Evolutionary conservation across 2,113 vertebrate genomes (phyloP), one percentile per base, ranked within the genome.

Genomic region (Triplophysa rosa): DNA sequence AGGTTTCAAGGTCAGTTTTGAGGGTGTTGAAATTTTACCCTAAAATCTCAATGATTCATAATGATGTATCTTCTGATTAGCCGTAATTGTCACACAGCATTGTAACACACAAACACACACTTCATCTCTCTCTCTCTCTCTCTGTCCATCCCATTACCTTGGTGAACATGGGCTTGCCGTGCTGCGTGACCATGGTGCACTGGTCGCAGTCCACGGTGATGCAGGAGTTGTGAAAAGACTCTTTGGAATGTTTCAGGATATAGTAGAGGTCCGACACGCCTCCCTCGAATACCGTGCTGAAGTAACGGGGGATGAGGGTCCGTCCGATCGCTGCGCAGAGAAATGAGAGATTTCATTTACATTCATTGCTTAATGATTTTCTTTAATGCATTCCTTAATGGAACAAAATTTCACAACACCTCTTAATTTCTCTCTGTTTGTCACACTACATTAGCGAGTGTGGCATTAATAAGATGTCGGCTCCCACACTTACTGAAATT

Each of bases 121-220:
- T n/a, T n/a, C n/a, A 19, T 58, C 54, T 58, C 8, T 58, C 54
- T 19, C 8, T 58, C 54, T 19, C 19, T 58, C 13, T 52, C 2
- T 52, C 45, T 49, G 2, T 56, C 17, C 7, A 56, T n/a, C 17
- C 3, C 7, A 9, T 88, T 95, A 99, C 97, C 97, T 98, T 99
- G 89, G 98, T 98, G 90, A 99, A 99, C 96, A 98, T 97, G 87
- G 97, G 97, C 89, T 99, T 99, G 90, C 97, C 97, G 40, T 98
- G 97, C 90, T 99, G 98, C 70, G 97, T 99, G 91, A 98, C 95
- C 97, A 99, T 99, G 87, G 95, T 97, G 87, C 98, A 99, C 91
- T 99, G 97, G 91, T 99, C 97, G 84, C 96, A 98, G 93, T 98
- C 96, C 92, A 99, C 93, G 37, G 97, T 98, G 95, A 99, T 98